A percentile compares a stretch with the other conserved stretches of the same genome.
Conservation (phyloP, 2,888 invertebrate genomes). For the Desoria tigrina region DNA sequence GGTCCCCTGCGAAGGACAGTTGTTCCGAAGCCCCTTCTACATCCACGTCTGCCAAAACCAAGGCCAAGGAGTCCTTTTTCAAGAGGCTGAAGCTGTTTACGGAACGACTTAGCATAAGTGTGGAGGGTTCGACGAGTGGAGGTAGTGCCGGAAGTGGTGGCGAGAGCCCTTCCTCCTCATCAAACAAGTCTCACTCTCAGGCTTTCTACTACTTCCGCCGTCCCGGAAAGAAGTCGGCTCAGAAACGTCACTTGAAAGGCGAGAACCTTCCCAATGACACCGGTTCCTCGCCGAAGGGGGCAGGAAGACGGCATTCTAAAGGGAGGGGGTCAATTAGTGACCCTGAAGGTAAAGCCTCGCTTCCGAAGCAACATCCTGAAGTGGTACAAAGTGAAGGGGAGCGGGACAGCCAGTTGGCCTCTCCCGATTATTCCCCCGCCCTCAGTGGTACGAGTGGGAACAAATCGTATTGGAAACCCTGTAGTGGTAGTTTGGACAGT, state of each 20-base stretch:
- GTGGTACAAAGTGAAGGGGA: conserved; percentile 38
- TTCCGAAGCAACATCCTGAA: conserved; percentile 2
- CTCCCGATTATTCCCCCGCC: conserved; percentile 49
- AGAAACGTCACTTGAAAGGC: conserved; percentile 2
- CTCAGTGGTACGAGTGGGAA: conserved; percentile 39
- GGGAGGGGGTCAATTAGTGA: conserved; percentile 45
- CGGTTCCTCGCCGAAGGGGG: conserved; percentile 4
- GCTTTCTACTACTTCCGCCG: conserved; percentile 48
- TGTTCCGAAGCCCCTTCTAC: conserved; percentile 26
- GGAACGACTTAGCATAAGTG: conserved; percentile 57
- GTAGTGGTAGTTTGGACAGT: conserved; percentile 52
- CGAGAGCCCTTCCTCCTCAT: conserved; percentile 31
- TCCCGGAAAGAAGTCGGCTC: conserved; percentile 29
- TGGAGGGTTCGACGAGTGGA: conserved; percentile 32
- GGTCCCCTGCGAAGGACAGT: not conserved
- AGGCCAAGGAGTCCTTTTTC: conserved; percentile 58
- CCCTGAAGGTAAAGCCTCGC: conserved; percentile 36
- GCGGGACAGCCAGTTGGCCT: conserved; percentile 37
- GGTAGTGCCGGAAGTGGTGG: conserved; percentile 36
- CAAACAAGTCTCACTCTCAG: conserved; percentile 26
- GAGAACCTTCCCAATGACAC: conserved; percentile 20
- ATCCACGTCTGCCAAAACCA: conserved; percentile 37
- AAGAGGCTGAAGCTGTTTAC: conserved; percentile 62
- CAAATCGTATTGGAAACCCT: conserved; percentile 46
- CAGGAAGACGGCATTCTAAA: conserved; percentile 26